Base-by-base conservation (phyloP, 30 jellyfish, hydroid and myxozoan genomes). In the Hydractinia symbiolongicarpus region DNA sequence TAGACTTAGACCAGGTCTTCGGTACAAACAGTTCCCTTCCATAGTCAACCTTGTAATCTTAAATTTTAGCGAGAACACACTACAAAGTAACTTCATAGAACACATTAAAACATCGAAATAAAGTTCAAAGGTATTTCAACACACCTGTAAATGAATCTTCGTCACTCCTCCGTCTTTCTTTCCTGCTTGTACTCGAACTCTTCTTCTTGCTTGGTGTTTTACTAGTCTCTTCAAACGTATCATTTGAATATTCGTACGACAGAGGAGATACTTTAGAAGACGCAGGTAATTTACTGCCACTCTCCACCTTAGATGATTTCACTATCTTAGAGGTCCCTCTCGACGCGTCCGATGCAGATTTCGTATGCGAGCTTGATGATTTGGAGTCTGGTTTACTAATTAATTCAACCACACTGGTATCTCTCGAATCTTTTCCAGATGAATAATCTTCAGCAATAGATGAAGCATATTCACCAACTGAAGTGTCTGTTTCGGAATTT, bases 361-460 rank as follows among this genome's bases (percentile, higher is more conserved):
- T n/a, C 40, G 19, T 64, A n/a, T 44, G 74, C 9, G 52, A 51
- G 40, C 40, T n/a, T 6, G 74, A 2, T 2, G 40, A 44, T n/a
- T 13, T 44, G 19, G 7, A 51, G 17, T 13, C 16, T 13, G 74
- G 74, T 64, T 64, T 64, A 64, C 74, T 51, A 6, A 64, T 64
- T n/a, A 51, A 64, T 64, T 64, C 74, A n/a, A 51, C 40, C 4
- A 64, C 40, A 64, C 52, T 64, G 52, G 74, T 64, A 51, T 64
- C 40, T 64, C 40, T 64, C 4, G 81, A 52, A 30, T 72, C 62
- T 72, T 72, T 44, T 53, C 50, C 81, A 49, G 62, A 72, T 17
- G 81, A 72, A 72, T 30, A 72, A n/a, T 72, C 81, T 7, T 72
- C 81, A 6, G 83, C 83, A 54, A 75, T 75, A 11, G 76, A 75